phyloP scores from a whole-genome alignment of 2,797 vertebrate genomes.

The Galaxias olidus region DNA sequence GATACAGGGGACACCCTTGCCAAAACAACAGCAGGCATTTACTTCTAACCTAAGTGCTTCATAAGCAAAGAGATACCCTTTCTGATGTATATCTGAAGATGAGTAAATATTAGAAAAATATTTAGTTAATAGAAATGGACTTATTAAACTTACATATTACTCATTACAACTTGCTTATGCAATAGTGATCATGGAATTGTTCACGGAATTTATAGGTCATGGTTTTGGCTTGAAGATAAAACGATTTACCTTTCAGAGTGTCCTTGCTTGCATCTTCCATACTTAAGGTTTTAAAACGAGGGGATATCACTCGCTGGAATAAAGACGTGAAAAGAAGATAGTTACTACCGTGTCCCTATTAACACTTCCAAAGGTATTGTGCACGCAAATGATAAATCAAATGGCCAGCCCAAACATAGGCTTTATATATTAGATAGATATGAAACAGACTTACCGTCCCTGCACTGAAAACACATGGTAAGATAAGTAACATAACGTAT shows the following conservation, averaged over 20 bases:
- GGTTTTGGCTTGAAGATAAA: background rate
- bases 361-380: slow-evolving; percentile 13
- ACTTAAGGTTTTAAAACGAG: slow-evolving; percentile 32
- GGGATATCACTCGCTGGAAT: slow-evolving; percentile 51
- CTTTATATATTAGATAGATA: background rate
- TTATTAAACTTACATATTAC: no score
- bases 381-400: background rate
- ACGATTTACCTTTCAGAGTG: slow-evolving; percentile 61
- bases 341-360: no score
- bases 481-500: slow-evolving; percentile 34
- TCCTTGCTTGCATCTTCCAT: slow-evolving; percentile 34
- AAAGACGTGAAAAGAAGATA: background rate
- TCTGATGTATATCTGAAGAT: background rate
- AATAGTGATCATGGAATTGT: no score
- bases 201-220: background rate
- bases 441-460: slow-evolving; percentile 55
- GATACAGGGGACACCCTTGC: no score
- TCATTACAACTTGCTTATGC: no score
- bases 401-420: no score
- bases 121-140: no score
- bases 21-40: no score
- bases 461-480: slow-evolving; percentile 45
- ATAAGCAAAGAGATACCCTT: no score
- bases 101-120: background rate
- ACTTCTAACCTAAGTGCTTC: no score